phyloP scores from a whole-genome alignment of 2,113 vertebrate genomes.

The Eurypyga helias region DNA sequence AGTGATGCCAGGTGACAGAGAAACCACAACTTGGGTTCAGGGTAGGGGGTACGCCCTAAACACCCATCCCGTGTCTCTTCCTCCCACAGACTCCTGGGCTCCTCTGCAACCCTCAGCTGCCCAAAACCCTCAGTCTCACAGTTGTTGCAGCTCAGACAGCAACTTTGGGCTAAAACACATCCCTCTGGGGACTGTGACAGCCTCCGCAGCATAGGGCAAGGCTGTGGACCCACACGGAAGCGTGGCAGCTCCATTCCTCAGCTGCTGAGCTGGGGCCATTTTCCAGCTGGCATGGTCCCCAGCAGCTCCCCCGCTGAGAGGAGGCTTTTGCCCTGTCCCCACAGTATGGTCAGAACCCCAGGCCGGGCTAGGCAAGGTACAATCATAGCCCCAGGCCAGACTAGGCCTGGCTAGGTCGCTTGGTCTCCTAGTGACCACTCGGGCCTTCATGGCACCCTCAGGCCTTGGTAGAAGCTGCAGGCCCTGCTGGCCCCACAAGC shows the following conservation, averaged over 20 bases:
- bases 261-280: rapidly evolving
- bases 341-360: rapidly evolving
- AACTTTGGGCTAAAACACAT: not conserved
- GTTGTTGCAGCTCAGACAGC: not conserved
- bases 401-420: rapidly evolving
- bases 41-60: rapidly evolving
- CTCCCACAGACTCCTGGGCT: rapidly evolving
- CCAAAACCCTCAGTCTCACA: rapidly evolving
- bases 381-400: rapidly evolving
- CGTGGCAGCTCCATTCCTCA: rapidly evolving
- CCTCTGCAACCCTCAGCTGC: not conserved
- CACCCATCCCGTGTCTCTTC: rapidly evolving
- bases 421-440: rapidly evolving
- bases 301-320: rapidly evolving
- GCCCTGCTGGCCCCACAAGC: rapidly evolving
- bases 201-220: not conserved
- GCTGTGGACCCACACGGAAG: rapidly evolving
- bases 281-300: not conserved
- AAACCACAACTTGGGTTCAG: rapidly evolving
- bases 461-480: not conserved
- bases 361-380: rapidly evolving
- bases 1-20: rapidly evolving
- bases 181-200: not conserved
- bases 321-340: not conserved
- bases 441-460: rapidly evolving